Evolutionary conservation across 2,888 invertebrate species (phyloP), one percentile per base, ranked within the genome.

Genomic region (Diloba caeruleocephala): DNA sequence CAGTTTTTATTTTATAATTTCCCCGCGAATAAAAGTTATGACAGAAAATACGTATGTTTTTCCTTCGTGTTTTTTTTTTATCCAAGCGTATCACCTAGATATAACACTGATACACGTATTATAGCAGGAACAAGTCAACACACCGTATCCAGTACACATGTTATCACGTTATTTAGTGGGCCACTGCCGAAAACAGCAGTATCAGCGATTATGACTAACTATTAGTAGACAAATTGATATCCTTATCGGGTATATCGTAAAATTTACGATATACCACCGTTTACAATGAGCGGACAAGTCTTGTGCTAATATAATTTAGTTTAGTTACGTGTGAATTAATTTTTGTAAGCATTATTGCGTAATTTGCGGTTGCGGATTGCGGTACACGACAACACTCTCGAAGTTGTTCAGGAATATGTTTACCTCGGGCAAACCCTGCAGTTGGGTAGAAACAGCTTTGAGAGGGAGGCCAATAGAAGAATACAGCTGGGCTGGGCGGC

Each of bases 161-260:
- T 85, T 89, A 89, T 87, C 87, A 69, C 38, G 68, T 78, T 73
- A 81, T 87, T 84, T 82, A 76, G 77, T 81, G 81, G 82, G 82
- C 80, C 83, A 85, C 78, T 70, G 79, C 79, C 79, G 69, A 78
- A 82, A 79, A 71, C 72, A 68, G 37, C 67, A 71, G 77, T 88
- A 89, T 88, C 88, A 54, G 53, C 71, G 85, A 86, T 87, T 82
- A 84, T 76, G 51, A 66, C 56, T 59, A 62, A 79, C 82, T 79
- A 84, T 81, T 84, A 85, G 78, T 77, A 82, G 81, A 84, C 87
- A 86, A 88, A 88, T 87, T 89, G 88, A 88, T 89, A 87, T 73
- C 76, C 71, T 83, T 90, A 90, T 89, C 89, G 64, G 28, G 45
- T 67, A 63, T 82, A 85, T 89, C 88, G 81, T 89, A 90, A 89